Conservation (phyloP, 2,113 vertebrate species). For the Chaetura pelagica region DNA sequence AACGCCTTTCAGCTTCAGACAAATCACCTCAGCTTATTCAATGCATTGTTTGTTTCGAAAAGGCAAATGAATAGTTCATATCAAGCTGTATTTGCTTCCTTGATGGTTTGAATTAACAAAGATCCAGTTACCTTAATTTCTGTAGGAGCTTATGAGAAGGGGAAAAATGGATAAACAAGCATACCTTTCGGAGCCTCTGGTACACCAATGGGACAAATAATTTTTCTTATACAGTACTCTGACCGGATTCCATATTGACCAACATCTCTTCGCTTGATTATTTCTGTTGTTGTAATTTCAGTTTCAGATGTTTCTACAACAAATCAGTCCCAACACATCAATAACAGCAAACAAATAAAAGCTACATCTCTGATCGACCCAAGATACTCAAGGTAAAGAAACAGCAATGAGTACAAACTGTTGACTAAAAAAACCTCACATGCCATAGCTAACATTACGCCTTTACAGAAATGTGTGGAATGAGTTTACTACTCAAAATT, state of each 20-base stretch:
- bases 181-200: constrained; percentile 97
- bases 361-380: not conserved
- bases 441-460: not conserved
- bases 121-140: constrained; percentile 1
- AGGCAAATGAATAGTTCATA: not conserved
- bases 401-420: not conserved
- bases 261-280: constrained; percentile 96
- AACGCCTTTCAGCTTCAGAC: not conserved
- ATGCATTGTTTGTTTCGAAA: not conserved
- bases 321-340: constrained; percentile 31
- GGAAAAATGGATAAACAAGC: not conserved
- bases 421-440: not conserved
- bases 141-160: not conserved
- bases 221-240: constrained; percentile 98
- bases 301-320: constrained; percentile 94
- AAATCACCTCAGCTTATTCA: not conserved
- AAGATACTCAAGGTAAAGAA: not conserved
- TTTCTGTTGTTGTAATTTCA: constrained; percentile 98
- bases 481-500: not conserved
- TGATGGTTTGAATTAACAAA: not conserved
- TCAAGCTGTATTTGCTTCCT: not conserved
- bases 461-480: not conserved
- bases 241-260: constrained; percentile 96
- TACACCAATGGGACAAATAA: constrained; percentile 97
- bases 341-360: not conserved